A percentile compares a stretch with the other conserved stretches of the same genome.
Conservation (phyloP, 2,888 invertebrate species). For the Latrodectus hesperus region DNA sequence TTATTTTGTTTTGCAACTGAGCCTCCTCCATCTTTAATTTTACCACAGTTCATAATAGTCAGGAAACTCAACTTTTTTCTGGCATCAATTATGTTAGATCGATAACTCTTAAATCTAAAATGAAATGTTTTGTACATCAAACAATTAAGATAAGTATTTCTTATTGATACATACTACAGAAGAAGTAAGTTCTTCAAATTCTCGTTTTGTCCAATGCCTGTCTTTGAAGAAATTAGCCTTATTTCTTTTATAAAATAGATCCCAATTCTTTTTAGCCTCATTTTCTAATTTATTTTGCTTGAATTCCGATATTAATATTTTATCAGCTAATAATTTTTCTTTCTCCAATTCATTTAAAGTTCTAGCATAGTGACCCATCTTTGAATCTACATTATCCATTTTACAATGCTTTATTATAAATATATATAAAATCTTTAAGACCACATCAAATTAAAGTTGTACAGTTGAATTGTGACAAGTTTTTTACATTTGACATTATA, state of each 20-base stretch:
- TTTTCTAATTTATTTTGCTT: conserved; percentile 86
- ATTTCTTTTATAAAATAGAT: conserved; percentile 96
- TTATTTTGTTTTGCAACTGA: no score
- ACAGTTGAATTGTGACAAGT: not conserved
- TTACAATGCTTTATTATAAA: not conserved
- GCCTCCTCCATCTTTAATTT: no score
- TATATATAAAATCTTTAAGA: not conserved
- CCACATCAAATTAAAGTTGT: not conserved
- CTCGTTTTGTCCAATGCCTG: conserved; percentile 96
- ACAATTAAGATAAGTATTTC: no score
- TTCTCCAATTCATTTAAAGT: conserved; percentile 78
- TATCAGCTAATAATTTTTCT: conserved; percentile 80
- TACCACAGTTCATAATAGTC: no score
- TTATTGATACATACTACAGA: no score
- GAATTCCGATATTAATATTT: conserved; percentile 81
- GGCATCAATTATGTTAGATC: no score
- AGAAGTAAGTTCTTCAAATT: conserved; percentile 86
- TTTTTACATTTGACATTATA: not conserved
- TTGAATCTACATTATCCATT: not conserved
- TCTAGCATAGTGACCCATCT: conserved; percentile 70
- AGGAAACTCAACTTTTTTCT: no score
- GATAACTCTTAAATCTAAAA: no score
- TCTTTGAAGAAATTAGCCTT: conserved; percentile 95
- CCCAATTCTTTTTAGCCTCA: conserved; percentile 93
- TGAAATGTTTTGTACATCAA: no score